Evolutionary conservation across 2,888 invertebrate species (phyloP).

Genomic region (Pammene aurita): DNA sequence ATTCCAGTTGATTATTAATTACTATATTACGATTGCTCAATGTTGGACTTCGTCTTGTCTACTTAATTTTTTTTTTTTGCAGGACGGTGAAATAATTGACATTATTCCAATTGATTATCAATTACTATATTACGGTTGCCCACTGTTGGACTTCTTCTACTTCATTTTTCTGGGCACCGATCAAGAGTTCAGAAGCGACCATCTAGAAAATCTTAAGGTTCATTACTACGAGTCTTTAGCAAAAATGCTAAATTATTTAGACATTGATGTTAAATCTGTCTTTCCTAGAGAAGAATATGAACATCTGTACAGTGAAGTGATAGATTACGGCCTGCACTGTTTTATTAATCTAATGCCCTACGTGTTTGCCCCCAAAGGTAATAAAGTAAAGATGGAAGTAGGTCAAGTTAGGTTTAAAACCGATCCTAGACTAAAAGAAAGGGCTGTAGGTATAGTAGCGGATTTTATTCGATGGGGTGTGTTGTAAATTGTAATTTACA

Average conservation of each 20-base stretch:
- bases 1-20: slow-evolving; percentile 46
- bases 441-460: no score
- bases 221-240: slow-evolving; percentile 52
- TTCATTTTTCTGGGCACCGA: slow-evolving; percentile 52
- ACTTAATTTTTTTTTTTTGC: slow-evolving; percentile 25
- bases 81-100: slow-evolving; percentile 50
- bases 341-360: slow-evolving; percentile 46
- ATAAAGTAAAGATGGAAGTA: no score
- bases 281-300: slow-evolving; percentile 56
- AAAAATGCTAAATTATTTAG: slow-evolving; percentile 52
- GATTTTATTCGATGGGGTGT: no score
- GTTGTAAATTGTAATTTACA: no score
- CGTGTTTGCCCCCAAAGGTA: no score
- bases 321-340: slow-evolving; percentile 55
- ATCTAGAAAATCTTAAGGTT: slow-evolving; percentile 53
- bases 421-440: no score
- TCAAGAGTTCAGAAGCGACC: slow-evolving; percentile 51
- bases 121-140: slow-evolving; percentile 49
- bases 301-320: slow-evolving; percentile 48
- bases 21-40: no score
- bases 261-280: slow-evolving; percentile 48
- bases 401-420: no score
- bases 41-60: slow-evolving; percentile 51
- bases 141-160: slow-evolving; percentile 50
- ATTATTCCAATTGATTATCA: slow-evolving; percentile 55